These are phyloP conservation scores for Sylvilagus bachmani DNA, from an alignment of 2,113 vertebrate species.

Conservation along the genomic window DNA sequence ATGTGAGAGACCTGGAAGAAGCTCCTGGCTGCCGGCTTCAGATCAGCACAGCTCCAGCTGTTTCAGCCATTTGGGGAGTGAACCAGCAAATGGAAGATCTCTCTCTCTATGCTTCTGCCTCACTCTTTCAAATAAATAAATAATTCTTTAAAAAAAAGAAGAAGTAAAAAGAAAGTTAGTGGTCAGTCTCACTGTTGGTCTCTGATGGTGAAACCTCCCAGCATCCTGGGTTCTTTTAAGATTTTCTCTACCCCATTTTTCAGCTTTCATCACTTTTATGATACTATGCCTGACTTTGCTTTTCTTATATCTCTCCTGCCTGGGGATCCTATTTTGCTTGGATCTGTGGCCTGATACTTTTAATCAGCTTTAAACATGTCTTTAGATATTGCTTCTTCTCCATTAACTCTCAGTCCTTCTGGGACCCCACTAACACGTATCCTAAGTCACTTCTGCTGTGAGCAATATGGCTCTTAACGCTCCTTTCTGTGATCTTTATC, in stretches of 20 bases:
- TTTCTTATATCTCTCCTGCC: conserved; percentile 1
- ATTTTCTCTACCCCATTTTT: not conserved
- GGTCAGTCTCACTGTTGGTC: not conserved
- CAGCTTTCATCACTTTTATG: not conserved
- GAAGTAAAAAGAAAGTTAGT: no score
- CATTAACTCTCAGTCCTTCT: not conserved
- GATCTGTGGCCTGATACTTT: not conserved
- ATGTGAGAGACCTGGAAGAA: no score
- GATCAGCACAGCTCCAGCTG: no score
- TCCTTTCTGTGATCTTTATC: not conserved
- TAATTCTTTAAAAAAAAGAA: no score
- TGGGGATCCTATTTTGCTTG: not conserved
- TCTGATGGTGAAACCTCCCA: not conserved
- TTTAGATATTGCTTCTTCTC: conserved; percentile 16
- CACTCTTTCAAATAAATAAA: no score
- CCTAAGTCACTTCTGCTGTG: not conserved
- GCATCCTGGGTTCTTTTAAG: not conserved
- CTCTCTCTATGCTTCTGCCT: no score
- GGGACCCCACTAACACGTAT: not conserved
- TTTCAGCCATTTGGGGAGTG: no score
- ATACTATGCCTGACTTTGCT: not conserved
- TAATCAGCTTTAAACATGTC: not conserved
- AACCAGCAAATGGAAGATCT: no score
- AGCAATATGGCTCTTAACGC: not conserved
- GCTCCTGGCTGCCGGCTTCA: no score